Evolutionary conservation across 2,888 invertebrate genomes (phyloP), one percentile per base, ranked within the genome.

Genomic region (Dinocampus coccinellae): DNA sequence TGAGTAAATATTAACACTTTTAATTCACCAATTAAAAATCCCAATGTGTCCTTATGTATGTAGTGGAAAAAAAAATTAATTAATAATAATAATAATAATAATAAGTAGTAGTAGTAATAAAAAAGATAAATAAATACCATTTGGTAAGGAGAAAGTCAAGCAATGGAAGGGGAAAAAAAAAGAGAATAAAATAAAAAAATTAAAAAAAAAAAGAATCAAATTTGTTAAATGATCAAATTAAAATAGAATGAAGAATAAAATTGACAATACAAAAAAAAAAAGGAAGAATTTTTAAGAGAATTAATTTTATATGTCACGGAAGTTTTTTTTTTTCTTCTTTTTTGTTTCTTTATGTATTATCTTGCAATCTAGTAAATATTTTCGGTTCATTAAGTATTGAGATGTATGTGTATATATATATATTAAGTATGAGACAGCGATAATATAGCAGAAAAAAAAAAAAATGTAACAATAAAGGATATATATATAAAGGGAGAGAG

Each of bases 1-100:
- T 47, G 42, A 16, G 42, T 76, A 84, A 85, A 85, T 85, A 85
- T 84, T 85, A 82, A 82, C 82, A 83, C 80, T 84, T 82, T 84
- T 84, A 84, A 85, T 84, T 84, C 79, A 77, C 73, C 76, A 77
- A 80, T 81, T 83, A 81, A 76, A 73, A 73, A 66, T 55, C 66
- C 42, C 63, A 57, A 33, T 53, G 36, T 20, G 16, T 29, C 53
- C 24, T 53, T 53, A 1, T 24, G 24, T 24, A 53, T 29, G 29
- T 29, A 29, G 3, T 29, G 7, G 7, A 29, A 4, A 29, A 29
- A 29, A 29, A 29, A 7, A 29, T 4, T 4, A 29, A 29, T 11
- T 7, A 16, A 47, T 7, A 47, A 47, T 47, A 47, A 11, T 47
- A 7, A 47, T 9, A 47, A 57, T 7, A 57, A 13, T 26, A 20